These are phyloP conservation scores for Drosophila virilis DNA, from an alignment of 1,140 invertebrate species.

Conservation along the genomic window DNA sequence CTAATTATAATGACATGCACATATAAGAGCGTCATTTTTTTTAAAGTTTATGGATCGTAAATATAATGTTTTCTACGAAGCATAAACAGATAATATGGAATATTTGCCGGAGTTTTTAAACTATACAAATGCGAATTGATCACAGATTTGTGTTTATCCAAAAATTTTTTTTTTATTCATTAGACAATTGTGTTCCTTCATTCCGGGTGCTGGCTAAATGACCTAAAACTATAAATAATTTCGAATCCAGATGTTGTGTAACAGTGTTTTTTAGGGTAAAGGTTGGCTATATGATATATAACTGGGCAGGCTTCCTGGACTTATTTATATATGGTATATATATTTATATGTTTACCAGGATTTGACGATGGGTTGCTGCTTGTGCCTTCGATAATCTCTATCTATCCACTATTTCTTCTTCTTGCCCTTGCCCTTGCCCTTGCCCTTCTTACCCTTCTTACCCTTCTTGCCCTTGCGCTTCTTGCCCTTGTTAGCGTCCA, in stretches of 20 bases:
- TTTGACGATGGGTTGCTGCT: background rate
- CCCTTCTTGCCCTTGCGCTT: conserved; percentile 36
- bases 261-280: background rate
- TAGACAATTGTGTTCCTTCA: background rate
- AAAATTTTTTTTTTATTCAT: background rate
- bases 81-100: no score
- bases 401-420: background rate
- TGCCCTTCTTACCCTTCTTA: conserved; percentile 35
- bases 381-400: background rate
- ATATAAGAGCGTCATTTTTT: background rate
- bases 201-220: conserved; percentile 12
- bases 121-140: background rate
- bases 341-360: background rate
- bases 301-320: background rate
- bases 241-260: conserved; percentile 10
- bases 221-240: conserved; percentile 15
- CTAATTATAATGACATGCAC: conserved; percentile 1
- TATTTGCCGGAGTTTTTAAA: no score
- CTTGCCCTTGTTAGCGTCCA: conserved; percentile 45
- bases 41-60: background rate
- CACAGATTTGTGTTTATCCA: background rate
- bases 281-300: background rate
- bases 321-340: background rate
- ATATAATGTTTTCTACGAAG: background rate
- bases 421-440: conserved; percentile 33